Base-by-base conservation (phyloP, 2,888 invertebrate species). In the Microplitis deprimator region DNA sequence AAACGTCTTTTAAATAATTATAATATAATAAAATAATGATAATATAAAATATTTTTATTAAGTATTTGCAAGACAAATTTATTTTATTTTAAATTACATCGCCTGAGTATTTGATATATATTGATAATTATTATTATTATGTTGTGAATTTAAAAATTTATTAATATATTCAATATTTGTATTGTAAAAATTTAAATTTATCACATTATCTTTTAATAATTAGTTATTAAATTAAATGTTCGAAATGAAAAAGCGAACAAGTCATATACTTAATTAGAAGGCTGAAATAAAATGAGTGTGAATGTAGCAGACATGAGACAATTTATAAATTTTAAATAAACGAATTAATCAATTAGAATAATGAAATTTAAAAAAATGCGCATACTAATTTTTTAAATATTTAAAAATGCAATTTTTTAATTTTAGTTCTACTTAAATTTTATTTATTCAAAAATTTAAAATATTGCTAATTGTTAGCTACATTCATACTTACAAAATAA, bases 151-250 rank as follows among this genome's bases (percentile, higher is more conserved):
- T 60, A 69, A 73, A 68, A 81, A 70, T 29, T 29, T 29, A 74
- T 78, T 82, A 81, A 82, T 82, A 81, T 80, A 82, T 82, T 82
- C 79, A 79, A 68, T 80, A 78, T 80, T 80, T 78, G 68, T 81
- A 79, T 79, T 50, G 50, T 50, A 13, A 50, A 50, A 13, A 50
- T 50, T 50, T 8, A 13, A 50, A 50, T 50, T 50, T 50, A 50
- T 50, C 13, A 50, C 13, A 50, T 68, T 78, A 75, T 75, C 73
- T 68, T 73, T 75, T 76, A 64, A 68, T 69, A 72, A 69, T 38
- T 40, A 39, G 38, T 41, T 65, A 16, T 39, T 50, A 16, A 41
- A 73, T 70, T 73, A 39, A 68, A 67, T 20, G 61, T 74, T 79
- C 41, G 68, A 75, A 75, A 76, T 74, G 76, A 77, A 77, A 78